Evolutionary conservation across 2,113 vertebrate species (phyloP), one percentile per base, ranked within the genome.

Genomic region (Amphiprion percula): DNA sequence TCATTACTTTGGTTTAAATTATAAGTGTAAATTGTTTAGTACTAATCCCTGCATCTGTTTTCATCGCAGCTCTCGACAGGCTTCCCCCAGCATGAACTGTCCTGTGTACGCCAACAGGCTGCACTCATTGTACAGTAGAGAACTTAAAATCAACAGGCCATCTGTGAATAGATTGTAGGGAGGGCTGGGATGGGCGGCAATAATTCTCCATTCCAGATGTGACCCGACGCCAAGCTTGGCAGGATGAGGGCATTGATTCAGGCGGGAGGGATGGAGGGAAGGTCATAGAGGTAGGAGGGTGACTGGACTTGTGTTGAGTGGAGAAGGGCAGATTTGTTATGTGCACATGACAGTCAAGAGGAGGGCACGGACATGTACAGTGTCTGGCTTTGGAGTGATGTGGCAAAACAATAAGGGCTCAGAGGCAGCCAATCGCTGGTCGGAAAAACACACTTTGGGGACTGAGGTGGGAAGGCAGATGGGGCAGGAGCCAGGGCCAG

Each of bases 151-250:
- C 92, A 88, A 90, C 88, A 71, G 83, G 90, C 90, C 93, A 94
- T 94, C 93, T 94, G 92, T 90, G 87, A 75, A 52, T 80, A 68
- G 68, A 81, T 66, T 68, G 63, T 83, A 87, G 79, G 68, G 77
- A 83, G 81, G 73, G 80, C 66, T 30, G 37, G 76, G 60, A 69
- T 10, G 63, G 95, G 93, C 83, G 82, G 94, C 91, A 95, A 93
- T 95, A 91, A 92, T 93, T 95, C 95, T 94, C 93, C 85, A 93
- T 94, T 95, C 96, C 96, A 97, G 95, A 97, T 97, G 96, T 96
- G 95, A 95, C 96, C 94, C 91, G 95, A 88, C 58, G 94, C 95
- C 94, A 94, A 80, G 80, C 83, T 69, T 88, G 86, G 90, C 86
- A 82, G 70, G 87, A 83, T 54, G 33, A 86, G 87, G 80, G 61